These are phyloP conservation scores for Tonatia bakeri DNA, from an alignment of 2,113 vertebrate species.

Conservation along the genomic window DNA sequence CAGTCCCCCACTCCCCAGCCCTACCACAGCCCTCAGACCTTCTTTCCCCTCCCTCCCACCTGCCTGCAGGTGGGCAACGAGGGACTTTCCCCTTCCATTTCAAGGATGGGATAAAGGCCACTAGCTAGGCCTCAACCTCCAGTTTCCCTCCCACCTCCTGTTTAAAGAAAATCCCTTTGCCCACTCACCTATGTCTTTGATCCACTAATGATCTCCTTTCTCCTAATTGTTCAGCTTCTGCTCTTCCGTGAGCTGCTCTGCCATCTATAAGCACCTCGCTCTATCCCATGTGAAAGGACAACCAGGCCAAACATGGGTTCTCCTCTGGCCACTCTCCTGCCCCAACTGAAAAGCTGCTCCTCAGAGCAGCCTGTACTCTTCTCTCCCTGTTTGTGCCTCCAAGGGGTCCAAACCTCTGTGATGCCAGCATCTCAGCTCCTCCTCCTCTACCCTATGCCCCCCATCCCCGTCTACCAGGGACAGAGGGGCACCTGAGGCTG, in stretches of 20 bases:
- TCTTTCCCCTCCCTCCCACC: background rate
- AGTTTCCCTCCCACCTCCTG: background rate
- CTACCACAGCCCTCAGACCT: background rate
- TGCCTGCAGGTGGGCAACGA: rapidly evolving
- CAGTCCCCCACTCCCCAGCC: background rate
- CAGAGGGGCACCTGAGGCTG: background rate
- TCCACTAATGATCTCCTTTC: background rate
- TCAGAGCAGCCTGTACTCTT: background rate
- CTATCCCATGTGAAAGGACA: background rate
- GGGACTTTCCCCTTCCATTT: background rate
- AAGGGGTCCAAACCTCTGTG: background rate
- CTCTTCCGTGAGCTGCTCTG: background rate
- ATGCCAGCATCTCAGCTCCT: background rate
- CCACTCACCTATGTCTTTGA: background rate
- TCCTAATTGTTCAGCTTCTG: background rate
- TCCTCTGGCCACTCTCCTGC: background rate
- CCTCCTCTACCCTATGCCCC: background rate
- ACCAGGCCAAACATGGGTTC: background rate
- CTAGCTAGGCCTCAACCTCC: too few species aligned
- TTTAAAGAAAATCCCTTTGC: background rate
- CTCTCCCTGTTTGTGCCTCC: background rate
- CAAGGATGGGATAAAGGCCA: background rate
- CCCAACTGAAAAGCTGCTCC: background rate
- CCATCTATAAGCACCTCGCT: background rate
- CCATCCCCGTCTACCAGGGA: too few species aligned